phyloP scores from a whole-genome alignment of 2,113 vertebrate species.

The Silurus asotus region DNA sequence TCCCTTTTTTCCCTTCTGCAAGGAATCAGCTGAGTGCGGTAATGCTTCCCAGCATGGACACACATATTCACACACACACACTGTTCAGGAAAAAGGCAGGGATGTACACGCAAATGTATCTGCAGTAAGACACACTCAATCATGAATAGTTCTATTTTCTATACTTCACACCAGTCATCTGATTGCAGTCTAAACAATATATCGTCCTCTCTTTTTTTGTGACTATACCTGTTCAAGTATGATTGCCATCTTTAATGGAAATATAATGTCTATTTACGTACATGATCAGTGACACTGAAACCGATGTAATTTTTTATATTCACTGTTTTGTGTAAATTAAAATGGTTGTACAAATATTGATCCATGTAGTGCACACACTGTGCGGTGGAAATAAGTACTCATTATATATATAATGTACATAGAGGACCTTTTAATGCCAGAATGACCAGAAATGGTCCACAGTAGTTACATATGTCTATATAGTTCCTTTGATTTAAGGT shows the following conservation, averaged over 20 bases:
- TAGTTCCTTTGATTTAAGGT: constrained; percentile 37
- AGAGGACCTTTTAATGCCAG: constrained; percentile 48
- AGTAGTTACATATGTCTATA: constrained; percentile 36
- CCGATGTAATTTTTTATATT: constrained; percentile 62
- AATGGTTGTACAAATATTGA: not conserved
- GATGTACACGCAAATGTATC: not conserved
- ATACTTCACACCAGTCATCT: not conserved
- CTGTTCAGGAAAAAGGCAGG: not conserved
- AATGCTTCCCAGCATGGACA: constrained; percentile 29
- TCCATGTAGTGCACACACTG: not conserved
- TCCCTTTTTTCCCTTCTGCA: constrained; percentile 57
- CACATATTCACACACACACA: constrained; percentile 37
- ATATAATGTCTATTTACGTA: not conserved
- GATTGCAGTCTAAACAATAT: not conserved
- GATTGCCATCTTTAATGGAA: not conserved
- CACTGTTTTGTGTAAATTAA: constrained; percentile 50
- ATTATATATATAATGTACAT: constrained; percentile 46
- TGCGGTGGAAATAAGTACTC: constrained; percentile 43
- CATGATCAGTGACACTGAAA: constrained; percentile 56
- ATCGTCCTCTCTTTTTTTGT: not conserved
- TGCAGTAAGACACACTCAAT: constrained; percentile 30
- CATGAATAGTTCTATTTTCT: constrained; percentile 1
- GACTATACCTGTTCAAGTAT: constrained; percentile 26
- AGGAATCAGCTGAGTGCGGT: constrained; percentile 52
- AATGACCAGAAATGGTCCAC: constrained; percentile 40